Conservation (phyloP, 2,888 invertebrate species). For the Limnephilus lunatus region DNA sequence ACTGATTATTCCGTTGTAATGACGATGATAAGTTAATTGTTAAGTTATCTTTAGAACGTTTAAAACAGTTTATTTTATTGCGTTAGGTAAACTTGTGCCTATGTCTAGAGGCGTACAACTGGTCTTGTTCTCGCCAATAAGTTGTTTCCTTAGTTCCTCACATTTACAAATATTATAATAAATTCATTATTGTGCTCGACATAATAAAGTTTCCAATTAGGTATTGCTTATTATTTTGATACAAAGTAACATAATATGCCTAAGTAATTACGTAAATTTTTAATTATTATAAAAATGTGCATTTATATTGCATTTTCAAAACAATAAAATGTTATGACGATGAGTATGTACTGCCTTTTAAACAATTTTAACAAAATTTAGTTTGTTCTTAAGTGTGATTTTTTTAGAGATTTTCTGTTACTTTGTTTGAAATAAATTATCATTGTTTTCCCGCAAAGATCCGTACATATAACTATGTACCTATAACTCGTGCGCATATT, state of each 20-base stretch:
- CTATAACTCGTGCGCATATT: too few species aligned
- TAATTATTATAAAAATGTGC: too few species aligned
- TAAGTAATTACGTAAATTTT: too few species aligned
- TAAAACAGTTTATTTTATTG: not conserved
- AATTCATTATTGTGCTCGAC: too few species aligned
- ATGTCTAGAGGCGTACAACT: not conserved
- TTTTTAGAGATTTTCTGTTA: too few species aligned
- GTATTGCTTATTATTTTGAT: too few species aligned
- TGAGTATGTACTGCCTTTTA: not conserved
- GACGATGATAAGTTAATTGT: not conserved
- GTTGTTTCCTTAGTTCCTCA: not conserved
- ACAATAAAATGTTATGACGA: not conserved
- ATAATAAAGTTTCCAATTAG: too few species aligned
- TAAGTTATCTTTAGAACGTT: not conserved
- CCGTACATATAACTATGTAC: too few species aligned
- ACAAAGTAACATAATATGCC: too few species aligned
- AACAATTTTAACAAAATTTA: not conserved
- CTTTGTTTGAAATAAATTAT: too few species aligned
- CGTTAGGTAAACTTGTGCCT: not conserved
- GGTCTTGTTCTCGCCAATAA: not conserved
- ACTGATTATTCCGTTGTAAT: not conserved
- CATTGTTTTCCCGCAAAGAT: too few species aligned
- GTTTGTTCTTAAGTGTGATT: not conserved
- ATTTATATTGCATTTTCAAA: not conserved
- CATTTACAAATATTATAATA: not conserved